These are phyloP conservation scores for Phyllotis vaccarum DNA, from an alignment of 2,797 vertebrate species.

Conservation along the genomic window DNA sequence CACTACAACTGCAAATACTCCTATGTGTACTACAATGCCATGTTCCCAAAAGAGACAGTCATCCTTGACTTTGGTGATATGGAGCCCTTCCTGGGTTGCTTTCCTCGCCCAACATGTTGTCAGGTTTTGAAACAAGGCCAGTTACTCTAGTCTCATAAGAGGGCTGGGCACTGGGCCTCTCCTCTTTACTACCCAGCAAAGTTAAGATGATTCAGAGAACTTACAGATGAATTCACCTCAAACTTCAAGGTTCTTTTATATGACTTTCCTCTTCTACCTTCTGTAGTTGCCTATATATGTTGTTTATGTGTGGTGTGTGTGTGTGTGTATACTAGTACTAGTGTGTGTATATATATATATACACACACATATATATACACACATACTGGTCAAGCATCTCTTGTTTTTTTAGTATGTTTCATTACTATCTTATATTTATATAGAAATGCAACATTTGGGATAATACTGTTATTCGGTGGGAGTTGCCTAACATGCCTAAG, in stretches of 20 bases:
- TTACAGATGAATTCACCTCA: background rate
- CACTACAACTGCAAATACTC: background rate
- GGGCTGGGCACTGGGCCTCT: background rate
- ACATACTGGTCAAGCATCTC: background rate
- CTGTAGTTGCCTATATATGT: background rate
- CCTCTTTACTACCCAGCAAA: background rate
- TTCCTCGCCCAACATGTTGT: background rate
- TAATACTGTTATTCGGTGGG: background rate
- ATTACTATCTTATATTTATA: background rate
- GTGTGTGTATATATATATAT: too few relatives aligned
- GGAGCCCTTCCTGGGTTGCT: background rate
- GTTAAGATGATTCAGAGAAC: background rate
- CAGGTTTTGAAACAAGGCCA: background rate
- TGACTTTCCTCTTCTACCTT: constrained; percentile 13
- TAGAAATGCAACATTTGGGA: background rate
- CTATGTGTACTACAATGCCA: background rate
- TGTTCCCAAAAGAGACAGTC: background rate
- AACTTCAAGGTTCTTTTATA: constrained; percentile 1
- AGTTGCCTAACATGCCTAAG: background rate
- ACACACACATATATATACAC: too few relatives aligned
- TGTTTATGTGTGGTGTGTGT: too few relatives aligned
- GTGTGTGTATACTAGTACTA: too few relatives aligned
- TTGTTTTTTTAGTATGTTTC: background rate
- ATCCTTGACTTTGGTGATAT: background rate
- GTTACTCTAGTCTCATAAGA: background rate